phyloP scores from a whole-genome alignment of 2,888 invertebrate species.

The Lycaena phlaeas region DNA sequence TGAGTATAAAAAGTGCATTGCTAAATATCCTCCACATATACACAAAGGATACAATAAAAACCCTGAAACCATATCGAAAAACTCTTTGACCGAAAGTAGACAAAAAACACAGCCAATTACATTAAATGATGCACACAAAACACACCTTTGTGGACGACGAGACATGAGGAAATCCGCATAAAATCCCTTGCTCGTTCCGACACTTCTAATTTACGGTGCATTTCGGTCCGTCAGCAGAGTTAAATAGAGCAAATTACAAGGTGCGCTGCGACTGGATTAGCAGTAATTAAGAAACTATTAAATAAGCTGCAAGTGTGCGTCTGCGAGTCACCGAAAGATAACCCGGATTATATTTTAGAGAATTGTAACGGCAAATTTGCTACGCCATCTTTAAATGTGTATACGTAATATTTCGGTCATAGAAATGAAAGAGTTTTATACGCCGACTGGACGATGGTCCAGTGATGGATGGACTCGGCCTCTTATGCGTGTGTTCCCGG shows the following conservation, averaged over 20 bases:
- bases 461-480: too few relatives aligned
- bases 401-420: too few relatives aligned
- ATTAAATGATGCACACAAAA: slow-evolving; percentile 16
- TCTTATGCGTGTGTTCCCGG: too few relatives aligned
- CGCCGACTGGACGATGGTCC: too few relatives aligned
- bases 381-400: too few relatives aligned
- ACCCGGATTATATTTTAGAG: too few relatives aligned
- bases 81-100: neutral
- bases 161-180: slow-evolving; percentile 14
- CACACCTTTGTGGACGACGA: slow-evolving; percentile 14
- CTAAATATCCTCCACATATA: too few relatives aligned
- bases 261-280: slow-evolving; percentile 41
- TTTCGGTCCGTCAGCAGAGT: slow-evolving; percentile 20
- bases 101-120: neutral
- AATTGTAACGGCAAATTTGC: too few relatives aligned
- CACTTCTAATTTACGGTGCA: slow-evolving; percentile 20
- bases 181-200: slow-evolving; percentile 15
- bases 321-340: too few relatives aligned
- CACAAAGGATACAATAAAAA: too few relatives aligned
- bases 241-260: slow-evolving; percentile 46
- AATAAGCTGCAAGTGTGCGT: slow-evolving; percentile 24
- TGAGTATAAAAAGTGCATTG: too few relatives aligned
- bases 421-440: too few relatives aligned
- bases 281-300: slow-evolving; percentile 53
- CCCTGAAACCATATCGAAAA: neutral